Evolutionary conservation across 2,797 vertebrate genomes (phyloP), one percentile per base, ranked within the genome.

Genomic region (Cirrhinus mrigala): DNA sequence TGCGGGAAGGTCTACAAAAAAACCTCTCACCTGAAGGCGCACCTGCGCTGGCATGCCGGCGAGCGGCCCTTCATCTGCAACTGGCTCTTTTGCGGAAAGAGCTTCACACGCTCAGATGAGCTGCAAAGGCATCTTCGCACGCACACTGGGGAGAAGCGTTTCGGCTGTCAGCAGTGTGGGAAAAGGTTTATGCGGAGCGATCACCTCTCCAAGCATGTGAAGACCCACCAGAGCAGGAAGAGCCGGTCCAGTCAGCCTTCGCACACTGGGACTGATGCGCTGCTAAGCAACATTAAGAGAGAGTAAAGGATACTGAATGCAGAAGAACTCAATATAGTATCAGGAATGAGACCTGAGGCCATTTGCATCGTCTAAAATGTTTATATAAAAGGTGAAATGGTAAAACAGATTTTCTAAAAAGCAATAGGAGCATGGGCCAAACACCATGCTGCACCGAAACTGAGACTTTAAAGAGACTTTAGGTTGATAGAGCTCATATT

Each of bases 171-270:
- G 90, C 94, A 97, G 91, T 96, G 96, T 18, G 96, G 95, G 76
- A 97, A 97, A 93, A 93, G 96, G 89, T 97, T 97, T 92, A 97
- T 97, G 96, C 94, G 96, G 88, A 97, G 96, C 6, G 96, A 97
- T 89, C 96, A 97, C 90, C 96, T 97, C 85, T 96, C 96, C 89
- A 97, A 97, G 87, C 96, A 97, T 0, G 94, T 96, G 74, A 97
- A 97, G 93, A 97, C 96, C 89, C 96, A 97, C 91, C 96, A 97
- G 92, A 94, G 94, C 88, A 93, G 95, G 89, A 96, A 95, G 92
- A 93, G 94, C 79, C 93, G 95, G 73, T 92, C 92, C 3, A 92
- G 93, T 58, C 93, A 90, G 73, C 90, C 92, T 24, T 82, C 86
- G 60, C 86, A 86, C 85, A 91, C 88, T 87, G 89, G 90, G 89